Evolutionary conservation across 2,113 vertebrate genomes (phyloP), one percentile per base, ranked within the genome.

Genomic region (Tinamus guttatus): DNA sequence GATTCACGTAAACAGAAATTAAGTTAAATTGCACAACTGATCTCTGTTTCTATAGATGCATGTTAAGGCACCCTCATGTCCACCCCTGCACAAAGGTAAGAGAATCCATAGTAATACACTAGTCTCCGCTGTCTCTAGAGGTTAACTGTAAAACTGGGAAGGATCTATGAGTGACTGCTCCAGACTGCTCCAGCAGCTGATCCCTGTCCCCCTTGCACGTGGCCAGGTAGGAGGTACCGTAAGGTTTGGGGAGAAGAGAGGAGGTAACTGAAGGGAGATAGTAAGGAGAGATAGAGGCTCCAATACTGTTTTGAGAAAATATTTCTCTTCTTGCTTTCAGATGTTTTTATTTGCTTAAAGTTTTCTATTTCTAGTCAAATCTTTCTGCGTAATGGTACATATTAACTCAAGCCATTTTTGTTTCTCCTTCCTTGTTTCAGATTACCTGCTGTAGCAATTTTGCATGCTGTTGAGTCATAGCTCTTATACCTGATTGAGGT

Each of bases 401-500:
- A 38, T 36, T 62, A 80, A 40, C 28, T 41, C 25, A 73, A 90
- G 30, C 12, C 25, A 30, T 68, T 90, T 63, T 81, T 81, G 30
- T 68, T 90, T 89, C 41, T 71, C 6, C 13, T 67, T 86, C 85
- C 18, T 73, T 59, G 14, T 71, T 94, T 92, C 32, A 89, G 38
- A 40, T 88, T 43, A 43, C 36, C 63, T 58, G 32, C 65, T 70
- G 47, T 32, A 17, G 63, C 81, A 85, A 73, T 58, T 49, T 63
- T 59, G 40, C 36, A 76, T 84, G 32, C 38, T 27, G 13, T 41
- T 85, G 75, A 76, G 41, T 80, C 56, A 9, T 15, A 38, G 63
- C 47, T 69, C 40, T 75, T 69, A 30, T 5, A 63, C 24, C 7
- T 63, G 34, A 73, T 68, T 73, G 49, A 89, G 34, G 30, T 5